Conservation (phyloP, 2,113 vertebrate species). For the Rhinoptilus africanus region DNA sequence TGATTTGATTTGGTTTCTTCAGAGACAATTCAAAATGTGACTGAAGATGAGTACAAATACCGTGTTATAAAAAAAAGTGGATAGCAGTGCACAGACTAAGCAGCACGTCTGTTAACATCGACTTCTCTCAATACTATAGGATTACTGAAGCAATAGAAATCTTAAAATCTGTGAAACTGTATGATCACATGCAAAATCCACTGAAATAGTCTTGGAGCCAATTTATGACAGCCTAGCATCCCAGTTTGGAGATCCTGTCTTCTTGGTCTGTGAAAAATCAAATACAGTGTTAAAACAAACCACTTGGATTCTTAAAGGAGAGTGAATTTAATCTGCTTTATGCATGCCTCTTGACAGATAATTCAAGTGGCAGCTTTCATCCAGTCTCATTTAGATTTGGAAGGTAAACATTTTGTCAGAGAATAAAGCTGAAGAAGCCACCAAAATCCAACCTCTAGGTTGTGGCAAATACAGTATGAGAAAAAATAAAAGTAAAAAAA, state of each 20-base stretch:
- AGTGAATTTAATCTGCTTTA: not conserved
- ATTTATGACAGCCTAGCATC: not conserved
- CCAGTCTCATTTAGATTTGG: not conserved
- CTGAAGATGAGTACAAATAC: not conserved
- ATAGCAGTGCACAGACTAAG: not conserved
- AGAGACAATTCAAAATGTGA: not conserved
- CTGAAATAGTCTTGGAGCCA: not conserved
- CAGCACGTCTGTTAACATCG: not conserved
- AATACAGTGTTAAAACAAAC: not conserved
- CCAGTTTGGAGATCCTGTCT: not conserved
- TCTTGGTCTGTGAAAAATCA: not conserved
- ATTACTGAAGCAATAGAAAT: not conserved
- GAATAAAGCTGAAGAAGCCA: not conserved
- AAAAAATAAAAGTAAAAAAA: not conserved
- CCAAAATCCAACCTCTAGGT: not conserved
- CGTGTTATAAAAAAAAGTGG: rapidly evolving
- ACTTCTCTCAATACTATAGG: not conserved
- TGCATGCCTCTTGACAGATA: not conserved
- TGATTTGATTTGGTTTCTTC: not conserved
- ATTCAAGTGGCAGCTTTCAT: not conserved
- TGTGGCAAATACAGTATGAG: not conserved
- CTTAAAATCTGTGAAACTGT: not conserved
- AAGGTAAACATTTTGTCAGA: not conserved
- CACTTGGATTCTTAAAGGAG: not conserved
- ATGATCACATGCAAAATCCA: not conserved